Evolutionary conservation across 2,888 invertebrate species (phyloP).

Genomic region (Lomographa bimaculata): DNA sequence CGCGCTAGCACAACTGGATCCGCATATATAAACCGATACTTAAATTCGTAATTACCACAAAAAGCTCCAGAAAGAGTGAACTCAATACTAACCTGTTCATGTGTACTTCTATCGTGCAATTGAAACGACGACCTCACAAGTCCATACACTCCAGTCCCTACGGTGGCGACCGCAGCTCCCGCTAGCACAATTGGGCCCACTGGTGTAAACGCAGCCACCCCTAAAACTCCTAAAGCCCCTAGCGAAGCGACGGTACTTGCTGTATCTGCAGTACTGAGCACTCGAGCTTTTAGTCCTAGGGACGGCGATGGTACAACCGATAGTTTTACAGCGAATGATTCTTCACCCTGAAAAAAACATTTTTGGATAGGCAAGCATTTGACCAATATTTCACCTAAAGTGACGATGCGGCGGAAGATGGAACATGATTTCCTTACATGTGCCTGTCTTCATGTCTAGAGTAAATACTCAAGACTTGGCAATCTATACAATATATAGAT

Average conservation of each 20-base stretch:
- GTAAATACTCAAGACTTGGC: too few relatives aligned
- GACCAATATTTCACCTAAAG: too few relatives aligned
- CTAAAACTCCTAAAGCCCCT: slow-evolving; percentile 76
- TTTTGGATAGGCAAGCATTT: neutral
- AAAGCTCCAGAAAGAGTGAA: too few relatives aligned
- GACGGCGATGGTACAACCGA: slow-evolving; percentile 68
- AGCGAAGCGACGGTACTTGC: slow-evolving; percentile 68
- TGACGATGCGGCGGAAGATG: too few relatives aligned
- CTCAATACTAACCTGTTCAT: slow-evolving; percentile 80
- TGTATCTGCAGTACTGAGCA: slow-evolving; percentile 68
- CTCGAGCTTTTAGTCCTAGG: slow-evolving; percentile 62
- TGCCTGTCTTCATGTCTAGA: too few relatives aligned
- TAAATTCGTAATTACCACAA: too few relatives aligned
- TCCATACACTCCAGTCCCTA: slow-evolving; percentile 78
- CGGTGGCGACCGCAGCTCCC: slow-evolving; percentile 71
- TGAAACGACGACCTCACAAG: slow-evolving; percentile 74
- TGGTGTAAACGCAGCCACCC: slow-evolving; percentile 77
- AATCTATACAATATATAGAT: too few relatives aligned
- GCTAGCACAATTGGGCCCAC: slow-evolving; percentile 74
- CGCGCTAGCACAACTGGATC: too few relatives aligned
- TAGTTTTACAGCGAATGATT: slow-evolving; percentile 61
- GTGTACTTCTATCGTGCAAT: slow-evolving; percentile 71
- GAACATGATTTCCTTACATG: too few relatives aligned
- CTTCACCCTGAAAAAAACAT: slow-evolving; percentile 50
- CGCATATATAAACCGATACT: too few relatives aligned